These are phyloP conservation scores for Agrochola litura DNA, from an alignment of 2,888 invertebrate genomes.

Conservation along the genomic window DNA sequence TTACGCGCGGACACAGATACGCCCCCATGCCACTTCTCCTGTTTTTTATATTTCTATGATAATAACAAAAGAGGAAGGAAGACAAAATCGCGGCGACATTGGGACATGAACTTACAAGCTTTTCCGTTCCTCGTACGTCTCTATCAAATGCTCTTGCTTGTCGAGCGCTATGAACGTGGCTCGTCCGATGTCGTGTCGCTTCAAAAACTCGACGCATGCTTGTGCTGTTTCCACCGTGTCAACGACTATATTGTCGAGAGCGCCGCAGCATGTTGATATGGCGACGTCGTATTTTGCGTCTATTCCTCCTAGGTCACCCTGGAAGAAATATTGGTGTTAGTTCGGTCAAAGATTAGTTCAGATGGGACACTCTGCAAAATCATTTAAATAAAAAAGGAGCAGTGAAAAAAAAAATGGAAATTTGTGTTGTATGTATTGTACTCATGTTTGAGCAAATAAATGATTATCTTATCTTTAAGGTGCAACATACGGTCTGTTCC, in stretches of 20 bases:
- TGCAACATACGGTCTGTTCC: too few species aligned
- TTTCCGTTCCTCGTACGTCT: slow-evolving; percentile 62
- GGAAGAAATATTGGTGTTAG: slow-evolving; percentile 22
- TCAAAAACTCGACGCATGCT: slow-evolving; percentile 95
- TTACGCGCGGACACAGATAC: too few species aligned
- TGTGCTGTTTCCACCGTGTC: slow-evolving; percentile 96
- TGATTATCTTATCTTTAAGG: too few species aligned
- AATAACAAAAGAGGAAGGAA: neutral
- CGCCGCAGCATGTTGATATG: slow-evolving; percentile 97
- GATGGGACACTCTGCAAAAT: too few species aligned
- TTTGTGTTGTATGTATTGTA: too few species aligned
- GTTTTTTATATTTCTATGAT: too few species aligned
- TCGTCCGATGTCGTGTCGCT: slow-evolving; percentile 94
- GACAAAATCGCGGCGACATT: neutral
- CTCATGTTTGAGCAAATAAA: too few species aligned
- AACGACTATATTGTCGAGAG: slow-evolving; percentile 97
- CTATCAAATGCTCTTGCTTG: slow-evolving; percentile 92
- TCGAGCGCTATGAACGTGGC: slow-evolving; percentile 97
- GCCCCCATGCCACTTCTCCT: too few species aligned
- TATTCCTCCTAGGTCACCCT: slow-evolving; percentile 99
- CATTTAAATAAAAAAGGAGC: too few species aligned
- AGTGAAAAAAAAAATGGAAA: too few species aligned
- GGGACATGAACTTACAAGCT: slow-evolving; percentile 75
- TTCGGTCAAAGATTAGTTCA: too few species aligned
- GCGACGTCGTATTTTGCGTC: slow-evolving; percentile 98